Conservation (phyloP, 1,140 invertebrate genomes). For the Drosophila saltans region DNA sequence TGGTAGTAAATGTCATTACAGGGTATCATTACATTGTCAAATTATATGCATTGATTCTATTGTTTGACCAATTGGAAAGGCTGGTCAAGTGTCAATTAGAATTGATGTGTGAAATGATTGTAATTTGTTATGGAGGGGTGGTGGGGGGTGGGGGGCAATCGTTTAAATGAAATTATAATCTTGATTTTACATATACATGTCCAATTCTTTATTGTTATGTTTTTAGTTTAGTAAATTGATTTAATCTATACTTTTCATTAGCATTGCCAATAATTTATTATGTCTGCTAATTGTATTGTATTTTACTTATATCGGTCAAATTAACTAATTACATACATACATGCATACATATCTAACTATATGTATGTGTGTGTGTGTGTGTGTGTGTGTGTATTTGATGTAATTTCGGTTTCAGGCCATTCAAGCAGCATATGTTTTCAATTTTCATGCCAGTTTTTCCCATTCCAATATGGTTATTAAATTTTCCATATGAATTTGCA, state of each 20-base stretch:
- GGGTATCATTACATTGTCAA: too few relatives aligned
- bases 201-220: slow-evolving; percentile 15
- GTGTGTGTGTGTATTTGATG: neutral
- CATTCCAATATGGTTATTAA: slow-evolving; percentile 44
- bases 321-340: slow-evolving; percentile 39
- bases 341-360: neutral
- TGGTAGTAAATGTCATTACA: too few relatives aligned
- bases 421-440: neutral
- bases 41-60: too few relatives aligned
- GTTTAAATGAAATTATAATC: neutral
- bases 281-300: slow-evolving; percentile 38
- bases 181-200: neutral
- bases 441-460: slow-evolving; percentile 13
- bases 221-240: slow-evolving; percentile 39
- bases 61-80: neutral
- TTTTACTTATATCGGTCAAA: slow-evolving; percentile 20
- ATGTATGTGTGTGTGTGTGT: neutral
- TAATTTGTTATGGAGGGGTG: neutral
- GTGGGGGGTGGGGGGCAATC: neutral
- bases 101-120: slow-evolving; percentile 13
- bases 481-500: slow-evolving; percentile 46
- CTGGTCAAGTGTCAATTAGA: slow-evolving; percentile 13
- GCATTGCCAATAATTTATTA: slow-evolving; percentile 33
- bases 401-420: slow-evolving; percentile 1
- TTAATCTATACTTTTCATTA: slow-evolving; percentile 20